Percentiles rank a stretch among this genome's conserved stretches.
Conservation (phyloP, 1,140 invertebrate genomes). For the Papilio xuthus region DNA sequence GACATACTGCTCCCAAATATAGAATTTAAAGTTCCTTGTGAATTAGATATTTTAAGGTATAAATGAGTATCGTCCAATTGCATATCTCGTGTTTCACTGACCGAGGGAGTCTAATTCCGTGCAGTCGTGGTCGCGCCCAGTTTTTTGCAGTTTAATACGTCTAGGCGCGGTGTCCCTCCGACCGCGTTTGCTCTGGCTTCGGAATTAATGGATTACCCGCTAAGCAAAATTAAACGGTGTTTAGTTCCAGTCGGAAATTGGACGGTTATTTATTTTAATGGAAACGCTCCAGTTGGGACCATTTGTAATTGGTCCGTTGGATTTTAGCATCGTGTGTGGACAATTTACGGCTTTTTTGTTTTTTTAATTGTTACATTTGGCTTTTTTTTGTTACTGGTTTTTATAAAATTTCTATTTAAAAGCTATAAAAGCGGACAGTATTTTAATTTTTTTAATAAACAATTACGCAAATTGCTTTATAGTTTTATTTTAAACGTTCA, state of each 20-base stretch:
- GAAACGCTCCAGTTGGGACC: slow-evolving; percentile 13
- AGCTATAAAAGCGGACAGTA: not conserved
- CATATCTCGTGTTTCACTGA: not conserved
- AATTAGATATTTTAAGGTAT: not conserved
- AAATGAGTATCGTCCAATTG: not conserved
- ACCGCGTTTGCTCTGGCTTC: slow-evolving; percentile 23
- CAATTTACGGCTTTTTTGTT: slow-evolving; percentile 13
- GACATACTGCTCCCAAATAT: no score
- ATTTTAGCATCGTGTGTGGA: slow-evolving; percentile 26
- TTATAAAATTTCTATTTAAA: slow-evolving; percentile 10
- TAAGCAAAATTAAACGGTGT: slow-evolving; percentile 39
- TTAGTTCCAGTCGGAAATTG: slow-evolving; percentile 34
- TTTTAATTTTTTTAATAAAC: not conserved
- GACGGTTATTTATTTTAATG: slow-evolving; percentile 35
- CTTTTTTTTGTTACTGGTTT: not conserved
- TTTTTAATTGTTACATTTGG: slow-evolving; percentile 20
- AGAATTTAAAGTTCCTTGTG: no score
- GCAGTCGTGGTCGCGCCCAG: slow-evolving; percentile 20
- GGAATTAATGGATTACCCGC: slow-evolving; percentile 34
- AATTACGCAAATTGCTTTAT: not conserved
- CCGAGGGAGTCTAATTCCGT: not conserved
- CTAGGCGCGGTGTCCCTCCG: slow-evolving; percentile 20
- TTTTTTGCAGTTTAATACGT: slow-evolving; percentile 30
- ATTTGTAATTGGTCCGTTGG: slow-evolving; percentile 26
- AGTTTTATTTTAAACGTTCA: not conserved